Evolutionary conservation across 2,888 invertebrate genomes (phyloP).

Genomic region (Cataglyphis cursor): DNA sequence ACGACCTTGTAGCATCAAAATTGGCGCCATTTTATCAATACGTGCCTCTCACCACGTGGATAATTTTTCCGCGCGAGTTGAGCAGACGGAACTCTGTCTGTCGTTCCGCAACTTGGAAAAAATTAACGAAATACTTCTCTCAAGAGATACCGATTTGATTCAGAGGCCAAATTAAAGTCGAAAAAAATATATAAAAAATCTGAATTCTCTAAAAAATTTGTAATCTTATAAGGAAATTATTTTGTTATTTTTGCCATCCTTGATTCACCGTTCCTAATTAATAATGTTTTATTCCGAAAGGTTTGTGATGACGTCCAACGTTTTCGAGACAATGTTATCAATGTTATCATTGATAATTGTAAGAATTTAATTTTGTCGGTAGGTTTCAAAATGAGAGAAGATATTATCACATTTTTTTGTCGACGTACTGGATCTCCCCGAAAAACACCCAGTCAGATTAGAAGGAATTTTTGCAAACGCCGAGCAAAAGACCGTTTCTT

Average conservation of each 20-base stretch:
- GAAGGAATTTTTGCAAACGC: not conserved
- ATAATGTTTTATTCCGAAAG: not conserved
- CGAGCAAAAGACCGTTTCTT: not conserved
- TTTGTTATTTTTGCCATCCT: not conserved
- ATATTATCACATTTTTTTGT: not conserved
- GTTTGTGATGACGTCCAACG: not conserved
- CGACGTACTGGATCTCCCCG: not conserved
- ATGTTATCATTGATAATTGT: not conserved
- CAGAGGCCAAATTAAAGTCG: not conserved
- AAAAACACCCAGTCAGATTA: not conserved
- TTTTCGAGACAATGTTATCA: not conserved
- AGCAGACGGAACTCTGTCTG: slow-evolving; percentile 13
- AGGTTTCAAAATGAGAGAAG: not conserved
- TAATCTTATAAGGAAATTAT: not conserved
- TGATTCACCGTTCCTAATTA: not conserved
- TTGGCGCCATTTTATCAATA: slow-evolving; percentile 83
- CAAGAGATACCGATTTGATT: not conserved
- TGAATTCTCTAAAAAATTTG: not conserved
- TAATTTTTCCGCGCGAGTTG: slow-evolving; percentile 75
- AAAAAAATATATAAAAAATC: not conserved
- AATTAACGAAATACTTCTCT: slow-evolving; percentile 3
- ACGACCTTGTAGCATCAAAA: slow-evolving; percentile 80
- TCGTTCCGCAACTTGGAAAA: slow-evolving; percentile 8
- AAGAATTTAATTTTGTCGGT: not conserved
- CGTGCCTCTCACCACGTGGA: slow-evolving; percentile 81